Evolutionary conservation across 2,113 vertebrate species (phyloP), one percentile per base, ranked within the genome.

Genomic region (Channa argus): DNA sequence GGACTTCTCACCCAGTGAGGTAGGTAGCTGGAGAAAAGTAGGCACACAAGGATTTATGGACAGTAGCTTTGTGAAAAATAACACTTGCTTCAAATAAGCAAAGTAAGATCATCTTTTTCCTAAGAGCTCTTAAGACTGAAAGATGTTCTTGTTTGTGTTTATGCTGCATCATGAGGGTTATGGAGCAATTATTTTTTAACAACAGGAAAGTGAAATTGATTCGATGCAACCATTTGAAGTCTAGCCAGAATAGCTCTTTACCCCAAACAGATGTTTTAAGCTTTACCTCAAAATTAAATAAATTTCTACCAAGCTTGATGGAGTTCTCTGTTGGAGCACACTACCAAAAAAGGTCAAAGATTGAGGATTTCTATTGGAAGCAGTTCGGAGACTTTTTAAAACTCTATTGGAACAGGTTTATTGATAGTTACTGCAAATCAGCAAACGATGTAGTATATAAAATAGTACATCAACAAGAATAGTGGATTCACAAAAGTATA

Each of bases 31-130:
- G 52, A 44, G 79, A 74, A 55, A 77, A 75, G 75, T 36, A 66
- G 73, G 11, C 13, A 0, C 33, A 12, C 9, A 44, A 79, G 69
- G 75, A 91, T 87, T 86, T 86, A 89, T 90, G 68, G 78, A 69
- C 60, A 56, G 66, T 33, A 34, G 49, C 61, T 52, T 49, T 51
- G 14, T 80, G 64, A 79, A 75, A 83, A 88, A 87, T 60, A 13
- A 72, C 41, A 41, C 36, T 77, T 72, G 51, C 36, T 71, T 79
- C 14, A 66, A 69, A 79, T 39, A 70, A 76, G 65, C 80, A 67
- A 83, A 80, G 54, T 71, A 12, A 70, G 75, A 78, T 71, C 38
- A 80, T 68, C 39, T 13, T 82, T 88, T 80, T 61, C 51, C 15
- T 33, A 69, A 78, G 70, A 79, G 41, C 34, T 50, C 47, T 14